Evolutionary conservation across 2,797 vertebrate species (phyloP).

Genomic region (Hippopotamyrus pictus): DNA sequence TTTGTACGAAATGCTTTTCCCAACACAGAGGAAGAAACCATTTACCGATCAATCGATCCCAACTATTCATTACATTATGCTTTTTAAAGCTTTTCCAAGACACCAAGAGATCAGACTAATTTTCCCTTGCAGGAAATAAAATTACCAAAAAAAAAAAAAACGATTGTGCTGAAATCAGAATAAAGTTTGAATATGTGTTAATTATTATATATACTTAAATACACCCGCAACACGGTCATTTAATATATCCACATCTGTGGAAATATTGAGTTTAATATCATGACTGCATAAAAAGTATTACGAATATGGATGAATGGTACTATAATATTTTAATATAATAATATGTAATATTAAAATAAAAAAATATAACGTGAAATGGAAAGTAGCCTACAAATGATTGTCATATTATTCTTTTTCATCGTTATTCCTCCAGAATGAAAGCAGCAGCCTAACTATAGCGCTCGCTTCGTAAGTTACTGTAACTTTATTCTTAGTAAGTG

Average conservation of each 20-base stretch:
- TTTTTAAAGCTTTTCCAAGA: not conserved
- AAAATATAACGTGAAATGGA: not conserved
- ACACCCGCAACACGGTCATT: not conserved
- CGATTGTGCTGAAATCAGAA: not conserved
- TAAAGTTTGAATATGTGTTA: not conserved
- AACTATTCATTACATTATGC: not conserved
- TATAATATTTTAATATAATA: not conserved
- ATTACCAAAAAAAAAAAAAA: not conserved
- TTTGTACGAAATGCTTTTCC: not conserved
- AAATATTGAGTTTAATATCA: not conserved
- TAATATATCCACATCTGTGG: not conserved
- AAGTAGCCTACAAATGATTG: not conserved
- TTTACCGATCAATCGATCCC: not conserved
- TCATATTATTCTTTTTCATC: not conserved
- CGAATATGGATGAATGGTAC: not conserved
- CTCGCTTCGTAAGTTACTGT: not conserved
- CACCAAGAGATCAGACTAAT: not conserved
- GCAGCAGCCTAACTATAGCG: not conserved
- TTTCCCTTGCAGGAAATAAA: not conserved
- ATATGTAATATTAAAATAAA: not conserved
- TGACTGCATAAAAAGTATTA: not conserved
- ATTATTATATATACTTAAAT: not conserved
- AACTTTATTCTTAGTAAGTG: not conserved
- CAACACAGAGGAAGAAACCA: not conserved
- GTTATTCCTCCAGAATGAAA: not conserved